A percentile compares a stretch with the other conserved stretches of the same genome.
Evolutionary conservation across 1,140 invertebrate genomes (phyloP).

Genomic region (Drosophila micromelanica): DNA sequence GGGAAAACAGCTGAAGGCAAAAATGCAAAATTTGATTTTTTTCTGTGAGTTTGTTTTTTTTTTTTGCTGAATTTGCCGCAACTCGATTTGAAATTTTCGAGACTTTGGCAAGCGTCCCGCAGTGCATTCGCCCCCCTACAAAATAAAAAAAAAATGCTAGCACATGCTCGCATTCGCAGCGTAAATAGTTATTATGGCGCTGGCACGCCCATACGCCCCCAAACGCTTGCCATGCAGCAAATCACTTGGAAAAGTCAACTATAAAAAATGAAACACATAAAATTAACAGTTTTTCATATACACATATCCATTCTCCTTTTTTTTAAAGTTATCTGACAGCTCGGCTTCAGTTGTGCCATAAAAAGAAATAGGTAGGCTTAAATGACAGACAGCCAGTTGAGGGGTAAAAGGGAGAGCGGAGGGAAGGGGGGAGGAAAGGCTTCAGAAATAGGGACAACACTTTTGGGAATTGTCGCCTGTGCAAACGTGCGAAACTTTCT

Average conservation of each 20-base stretch:
- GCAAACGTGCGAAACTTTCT: slow-evolving; percentile 31
- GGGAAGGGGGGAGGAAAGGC: not conserved
- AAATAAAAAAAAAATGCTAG: not conserved
- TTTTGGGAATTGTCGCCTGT: slow-evolving; percentile 31
- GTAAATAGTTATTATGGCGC: slow-evolving; percentile 20
- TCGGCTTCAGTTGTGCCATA: slow-evolving; percentile 22
- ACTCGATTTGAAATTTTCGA: slow-evolving; percentile 30
- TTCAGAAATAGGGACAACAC: slow-evolving; percentile 31
- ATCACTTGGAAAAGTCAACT: slow-evolving; percentile 1
- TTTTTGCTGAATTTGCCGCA: slow-evolving; percentile 6
- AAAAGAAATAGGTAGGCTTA: slow-evolving; percentile 12
- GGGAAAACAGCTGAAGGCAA: slow-evolving; percentile 33
- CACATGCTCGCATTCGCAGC: not conserved
- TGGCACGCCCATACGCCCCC: not conserved
- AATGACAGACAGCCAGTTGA: slow-evolving; percentile 7
- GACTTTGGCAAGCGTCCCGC: not conserved
- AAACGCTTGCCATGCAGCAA: not conserved
- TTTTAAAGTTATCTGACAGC: slow-evolving; percentile 1
- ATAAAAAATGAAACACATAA: not conserved
- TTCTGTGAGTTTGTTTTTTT: not conserved
- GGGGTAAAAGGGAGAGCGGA: not conserved
- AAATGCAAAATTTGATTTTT: slow-evolving; percentile 42
- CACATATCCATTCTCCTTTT: not conserved
- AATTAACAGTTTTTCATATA: slow-evolving; percentile 22
- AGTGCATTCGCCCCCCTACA: too few species aligned